These are phyloP conservation scores for Netelia melanura DNA, from an alignment of 2,888 invertebrate species.

Conservation along the genomic window DNA sequence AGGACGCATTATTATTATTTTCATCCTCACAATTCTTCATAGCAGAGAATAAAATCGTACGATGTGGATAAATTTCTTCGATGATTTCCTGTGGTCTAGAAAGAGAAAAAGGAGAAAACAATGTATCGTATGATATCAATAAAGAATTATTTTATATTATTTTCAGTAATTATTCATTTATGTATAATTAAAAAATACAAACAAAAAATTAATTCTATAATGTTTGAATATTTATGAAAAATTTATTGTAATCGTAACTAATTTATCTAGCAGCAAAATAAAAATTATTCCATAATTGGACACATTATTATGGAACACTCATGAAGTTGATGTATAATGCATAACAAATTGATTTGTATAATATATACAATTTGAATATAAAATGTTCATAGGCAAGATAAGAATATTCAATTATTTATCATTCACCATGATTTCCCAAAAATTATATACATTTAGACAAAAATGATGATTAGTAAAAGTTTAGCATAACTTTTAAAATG, in stretches of 20 bases:
- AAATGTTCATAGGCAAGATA: not conserved
- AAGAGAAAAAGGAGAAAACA: not conserved
- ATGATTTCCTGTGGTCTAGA: not conserved
- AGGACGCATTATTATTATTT: not conserved
- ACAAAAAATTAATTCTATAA: not conserved
- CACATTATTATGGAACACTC: not conserved
- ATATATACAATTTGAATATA: not conserved
- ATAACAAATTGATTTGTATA: not conserved
- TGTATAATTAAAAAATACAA: not conserved
- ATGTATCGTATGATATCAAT: not conserved
- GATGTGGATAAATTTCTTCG: not conserved
- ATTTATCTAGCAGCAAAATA: too few species aligned
- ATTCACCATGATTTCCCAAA: too few species aligned
- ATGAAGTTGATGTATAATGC: not conserved
- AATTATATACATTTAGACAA: not conserved
- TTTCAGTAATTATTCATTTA: not conserved
- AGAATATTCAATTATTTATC: not conserved
- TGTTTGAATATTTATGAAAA: conserved; percentile 7
- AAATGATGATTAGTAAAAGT: not conserved
- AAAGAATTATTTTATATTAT: not conserved
- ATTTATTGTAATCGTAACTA: too few species aligned
- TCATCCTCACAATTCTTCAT: not conserved
- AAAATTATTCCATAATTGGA: not conserved
- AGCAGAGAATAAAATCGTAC: not conserved
- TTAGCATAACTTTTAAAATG: not conserved